Evolutionary conservation across 1,140 invertebrate species (phyloP), one percentile per base, ranked within the genome.

Genomic region (Halesus radiatus): DNA sequence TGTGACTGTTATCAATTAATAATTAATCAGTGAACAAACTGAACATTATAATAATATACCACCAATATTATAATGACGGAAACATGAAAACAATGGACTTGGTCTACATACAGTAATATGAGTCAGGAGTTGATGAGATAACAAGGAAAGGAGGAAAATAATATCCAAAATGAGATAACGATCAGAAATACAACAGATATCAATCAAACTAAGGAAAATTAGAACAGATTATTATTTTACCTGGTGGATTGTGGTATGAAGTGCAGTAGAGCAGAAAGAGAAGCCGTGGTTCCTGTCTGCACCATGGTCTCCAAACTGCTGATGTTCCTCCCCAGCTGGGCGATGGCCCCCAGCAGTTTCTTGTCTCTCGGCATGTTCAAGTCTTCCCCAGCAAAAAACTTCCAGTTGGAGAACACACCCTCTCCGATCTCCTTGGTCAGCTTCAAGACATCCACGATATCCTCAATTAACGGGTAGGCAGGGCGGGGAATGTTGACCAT

Each of bases 321-420:
- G 15, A 91, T 83, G 0, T 84, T 83, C 5, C 84, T 83, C 5
- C 76, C 84, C 26, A 84, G 70, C 29, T 56, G 70, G 0, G 72
- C 85, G 0, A 90, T 84, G 26, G 87, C 84, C 2, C 52, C 56
- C 72, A 76, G 53, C 56, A 76, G 64, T 52, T 53, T 86, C 29
- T 89, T 89, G 26, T 92, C 84, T 22, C 93, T 84, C 1, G 93
- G 92, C 72, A 92, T 87, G 18, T 91, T 91, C 1, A 92, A 89
- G 15, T 89, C 89, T 0, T 91, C 88, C 3, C 90, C 85, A 13
- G 91, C 90, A 8, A 94, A 88, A 20, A 93, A 83, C 54, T 93
- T 90, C 92, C 92, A 93, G 3, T 92, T 91, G 76, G 92, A 91
- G 0, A 93, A 84, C 10, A 92, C 85, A 1, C 92, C 89, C 4